Base-by-base conservation (phyloP, 2,797 vertebrate species). In the Propithecus deckenii region DNA sequence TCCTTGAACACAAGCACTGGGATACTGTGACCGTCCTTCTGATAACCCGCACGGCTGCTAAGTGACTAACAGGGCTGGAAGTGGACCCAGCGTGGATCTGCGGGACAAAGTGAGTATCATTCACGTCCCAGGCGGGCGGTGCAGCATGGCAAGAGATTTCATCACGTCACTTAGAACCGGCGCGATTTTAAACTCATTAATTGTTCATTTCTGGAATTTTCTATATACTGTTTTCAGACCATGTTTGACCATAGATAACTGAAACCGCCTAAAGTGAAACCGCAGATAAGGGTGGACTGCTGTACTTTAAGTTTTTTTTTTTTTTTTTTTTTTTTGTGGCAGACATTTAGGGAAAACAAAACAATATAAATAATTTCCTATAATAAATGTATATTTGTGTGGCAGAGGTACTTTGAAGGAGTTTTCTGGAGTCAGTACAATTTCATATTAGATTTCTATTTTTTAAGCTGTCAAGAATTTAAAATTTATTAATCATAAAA, bases 261-360 rank as follows among this genome's bases (percentile, higher is more conserved):
- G 12, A 35, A 22, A 14, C 32, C 12, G 32, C 20, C 3, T 32
- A 78, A 52, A 52, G 32, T 4, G 1, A 55, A 78, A 78, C 12
- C 4, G 14, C 22, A 23, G 20, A 25, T 55, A 55, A 15, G 48
- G n/a, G 74, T 48, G 12, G 7, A 52, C 75, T 35, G 52, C n/a
- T 55, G 22, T 25, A 25, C 50, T 55, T n/a, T 48, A 43, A 43
- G 41, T 17, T 17, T 15, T 13, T 63, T 41, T 67, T 43, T 50
- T 41, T 41, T 28, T 28, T 23, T 17, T 41, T n/a, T n/a, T 78
- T 63, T 41, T 67, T 43, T 50, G 6, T 41, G 38, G 18, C 13
- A 71, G 61, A 88, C 25, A 63, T 52, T 55, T 71, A 94, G 14
- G 41, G 18, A 61, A 90, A 75, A 87, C 25, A 75, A 71, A 87